Evolutionary conservation across 2,888 invertebrate genomes (phyloP), one percentile per base, ranked within the genome.

Genomic region (Beris chalybata): DNA sequence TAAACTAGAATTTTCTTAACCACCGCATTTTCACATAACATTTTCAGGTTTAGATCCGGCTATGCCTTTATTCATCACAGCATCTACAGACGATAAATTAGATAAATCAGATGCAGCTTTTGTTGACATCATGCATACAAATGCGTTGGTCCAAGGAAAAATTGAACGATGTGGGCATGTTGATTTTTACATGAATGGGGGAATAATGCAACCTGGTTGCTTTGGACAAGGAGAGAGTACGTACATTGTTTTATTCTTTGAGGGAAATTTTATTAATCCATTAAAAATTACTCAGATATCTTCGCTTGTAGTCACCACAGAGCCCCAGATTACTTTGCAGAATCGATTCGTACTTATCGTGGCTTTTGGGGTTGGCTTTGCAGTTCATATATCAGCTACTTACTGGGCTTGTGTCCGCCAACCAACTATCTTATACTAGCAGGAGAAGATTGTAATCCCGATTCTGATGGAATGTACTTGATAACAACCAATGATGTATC

Each of bases 111-210:
- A 85, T 70, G 85, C 84, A 0, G 70, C 78, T 1, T 85, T 85
- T 71, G 85, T 85, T 6, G 85, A 85, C 71, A 83, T 85, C 2
- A 79, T 84, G 38, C 85, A 85, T 71, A 84, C 85, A 3, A 85
- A 85, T 71, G 83, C 85, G 0, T 84, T 86, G 43, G 76, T 84
- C 4, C 84, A 85, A 71, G 87, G 87, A 0, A 84, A 86, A 73
- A 75, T 85, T 15, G 84, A 85, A 70, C 77, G 82, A 1, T 78
- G 82, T 63, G 88, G 88, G 0, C 85, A 87, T 72, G 82, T 84
- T 0, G 88, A 88, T 75, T 88, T 87, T 74, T 88, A 87, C 71
- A 73, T 82, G 13, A 88, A 88, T 73, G 87, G 87, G 9, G 73
- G 73, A 12, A 71, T 72, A 52, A 13, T 68, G 11, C 73, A 74